Evolutionary conservation across 1,140 invertebrate genomes (phyloP), one percentile per base, ranked within the genome.

Genomic region (Drosophila leontia): DNA sequence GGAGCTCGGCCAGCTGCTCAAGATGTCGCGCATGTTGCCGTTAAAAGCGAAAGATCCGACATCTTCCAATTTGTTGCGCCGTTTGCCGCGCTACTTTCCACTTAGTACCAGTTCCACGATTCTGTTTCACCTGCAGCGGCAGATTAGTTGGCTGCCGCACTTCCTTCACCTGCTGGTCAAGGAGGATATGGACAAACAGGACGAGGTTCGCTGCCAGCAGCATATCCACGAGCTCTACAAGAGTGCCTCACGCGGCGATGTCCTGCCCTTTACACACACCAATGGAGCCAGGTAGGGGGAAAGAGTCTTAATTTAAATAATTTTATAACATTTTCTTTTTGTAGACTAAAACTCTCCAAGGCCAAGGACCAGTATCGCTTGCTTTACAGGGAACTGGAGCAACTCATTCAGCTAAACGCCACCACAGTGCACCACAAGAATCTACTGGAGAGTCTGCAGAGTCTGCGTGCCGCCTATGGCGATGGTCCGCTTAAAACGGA

Each of bases 11-110:
- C 94, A 95, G 13, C 94, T 99, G 11, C 98, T 99, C 94, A 96
- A 97, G 88, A 95, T 96, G 78, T 98, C 98, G 88, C 95, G 95
- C 60, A 90, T 99, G 67, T 94, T 96, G 7, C 97, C 98, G 1
- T 75, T 96, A 0, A 95, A 95, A 91, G 69, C 75, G 55, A 94
- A 75, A 88, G 56, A 92, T 51, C 57, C 90, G 3, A 92, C 55
- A 6, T 29, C 62, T 12, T 26, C 42, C 0, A 37, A 95, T 5
- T 94, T 95, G 51, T 83, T 99, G 1, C 95, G 96, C 50, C 94
- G 97, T 34, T 94, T 96, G 68, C 98, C 98, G 0, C 95, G 96
- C 53, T 98, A 98, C 93, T 99, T 98, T 97, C 98, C 98, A 0
- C 94, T 99, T 53, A 98, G 97, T 7, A 60, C 80, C 3, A 80